Conservation (phyloP, 2,797 vertebrate species). For the Crypturellus tataupa region DNA sequence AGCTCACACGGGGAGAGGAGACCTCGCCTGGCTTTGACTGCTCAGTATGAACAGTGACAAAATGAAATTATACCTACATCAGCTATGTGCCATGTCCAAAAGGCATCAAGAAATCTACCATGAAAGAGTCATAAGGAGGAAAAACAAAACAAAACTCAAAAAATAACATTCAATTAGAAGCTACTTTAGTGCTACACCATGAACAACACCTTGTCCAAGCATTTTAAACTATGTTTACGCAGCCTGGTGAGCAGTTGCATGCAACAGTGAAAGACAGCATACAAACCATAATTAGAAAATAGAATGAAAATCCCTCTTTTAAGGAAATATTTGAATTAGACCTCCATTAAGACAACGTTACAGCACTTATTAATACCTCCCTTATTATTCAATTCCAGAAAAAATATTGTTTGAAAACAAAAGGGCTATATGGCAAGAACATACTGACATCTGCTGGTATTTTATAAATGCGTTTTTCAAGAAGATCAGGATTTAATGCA, state of each 20-base stretch:
- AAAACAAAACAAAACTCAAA: neutral
- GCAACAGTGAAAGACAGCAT: rapidly evolving
- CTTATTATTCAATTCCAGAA: neutral
- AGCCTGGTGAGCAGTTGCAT: neutral
- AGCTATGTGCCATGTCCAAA: neutral
- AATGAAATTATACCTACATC: slow-evolving; percentile 28
- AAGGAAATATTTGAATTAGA: neutral
- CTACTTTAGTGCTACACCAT: neutral
- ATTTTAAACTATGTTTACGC: neutral
- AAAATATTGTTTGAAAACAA: neutral
- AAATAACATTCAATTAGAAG: neutral
- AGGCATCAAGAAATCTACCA: neutral
- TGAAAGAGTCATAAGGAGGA: neutral
- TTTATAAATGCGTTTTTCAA: slow-evolving; percentile 27
- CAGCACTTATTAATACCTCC: neutral
- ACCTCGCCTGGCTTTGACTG: neutral
- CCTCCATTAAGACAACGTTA: neutral
- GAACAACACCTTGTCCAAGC: neutral
- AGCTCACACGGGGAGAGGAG: no score
- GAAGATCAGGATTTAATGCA: neutral
- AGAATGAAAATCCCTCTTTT: neutral
- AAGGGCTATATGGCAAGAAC: slow-evolving; percentile 63
- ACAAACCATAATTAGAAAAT: neutral
- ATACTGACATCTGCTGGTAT: slow-evolving; percentile 85
- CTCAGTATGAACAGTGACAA: neutral